Base-by-base conservation (phyloP, 92 coral and sea anemone species). In the Palythoa caribaeorum region DNA sequence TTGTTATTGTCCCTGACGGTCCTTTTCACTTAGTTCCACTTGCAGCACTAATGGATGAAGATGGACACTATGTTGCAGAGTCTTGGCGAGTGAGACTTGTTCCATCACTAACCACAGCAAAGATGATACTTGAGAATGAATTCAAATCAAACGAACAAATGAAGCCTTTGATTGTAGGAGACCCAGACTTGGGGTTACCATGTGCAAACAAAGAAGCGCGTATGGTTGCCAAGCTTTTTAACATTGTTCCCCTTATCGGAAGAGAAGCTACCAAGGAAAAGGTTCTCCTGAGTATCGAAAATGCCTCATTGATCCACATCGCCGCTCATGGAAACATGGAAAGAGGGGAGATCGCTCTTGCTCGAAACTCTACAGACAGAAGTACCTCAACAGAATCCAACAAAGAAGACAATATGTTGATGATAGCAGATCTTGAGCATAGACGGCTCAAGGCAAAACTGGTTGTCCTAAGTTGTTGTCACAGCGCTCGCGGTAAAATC, bases 151-250 rank as follows among this genome's bases (percentile, higher is more conserved):
- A 57, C n/a, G 63, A 17, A 2, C 14, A 9, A 17, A 12, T 57
- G n/a, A 57, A 57, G 63, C 63, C 75, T 0, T 71, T 71, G 75
- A 71, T 71, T 71, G 75, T 71, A 1, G 75, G 75, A 71, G 75
- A 71, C 3, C 75, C 75, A 1, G 48, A 71, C 17, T 11, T 14
- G 5, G 75, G 48, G 16, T 71, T 71, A 71, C 48, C 75, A 36
- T 71, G 75, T 71, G 75, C 75, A 71, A 71, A 71, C 75, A 36
- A 71, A 14, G 75, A 71, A 71, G 75, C 75, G 35, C 75, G 48
- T 20, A 71, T 71, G 48, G 11, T 71, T 36, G 75, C 75, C 35
- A 4, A 36, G 4, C 75, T 71, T 15, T 36, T 71, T 0, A 36
- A 71, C 5, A 8, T 12, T 14, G 75, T 20, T 10, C 75, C 75